Base-by-base conservation (phyloP, 1,140 invertebrate genomes). In the Lycorma delicatula region DNA sequence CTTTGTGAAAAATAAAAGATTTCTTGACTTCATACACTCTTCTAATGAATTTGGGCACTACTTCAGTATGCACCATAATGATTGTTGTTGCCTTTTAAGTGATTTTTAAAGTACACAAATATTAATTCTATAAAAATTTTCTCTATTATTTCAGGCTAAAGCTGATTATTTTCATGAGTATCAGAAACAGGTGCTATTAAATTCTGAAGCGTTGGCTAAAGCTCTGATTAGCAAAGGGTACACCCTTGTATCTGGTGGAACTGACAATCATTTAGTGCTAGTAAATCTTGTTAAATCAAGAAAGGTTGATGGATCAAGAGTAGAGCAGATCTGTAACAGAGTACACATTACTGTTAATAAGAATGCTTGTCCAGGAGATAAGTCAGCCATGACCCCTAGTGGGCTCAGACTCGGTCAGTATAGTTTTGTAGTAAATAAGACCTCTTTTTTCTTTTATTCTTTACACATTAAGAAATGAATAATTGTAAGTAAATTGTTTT, bases 91-190 rank as follows among this genome's bases (percentile, higher is more conserved):
- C n/a, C n/a, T n/a, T n/a, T n/a, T n/a, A n/a, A n/a, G n/a, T n/a
- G n/a, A n/a, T n/a, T n/a, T n/a, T n/a, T n/a, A n/a, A n/a, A n/a
- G n/a, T n/a, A n/a, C n/a, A n/a, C n/a, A n/a, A n/a, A n/a, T n/a
- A n/a, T n/a, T n/a, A n/a, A n/a, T n/a, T n/a, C n/a, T n/a, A n/a
- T n/a, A 22, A n/a, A n/a, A 13, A 22, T 1, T 48, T 48, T 18
- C 1, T 16, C 36, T 1, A 5, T 26, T 13, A 7, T 55, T 55
- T 12, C 26, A 55, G 53, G 86, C 86, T 3, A 78, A 78, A 48
- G 78, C 81, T 0, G 79, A 82, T 0, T 88, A 93, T 67, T 98
- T 96, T 70, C 75, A 82, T 44, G 71, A 75, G 1, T 98, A 98
- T 72, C 91, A 94, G 66, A 75, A 84, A 66, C 92, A 97, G 77